phyloP scores from a whole-genome alignment of 2,797 vertebrate genomes.

The Coregonus suidteri region DNA sequence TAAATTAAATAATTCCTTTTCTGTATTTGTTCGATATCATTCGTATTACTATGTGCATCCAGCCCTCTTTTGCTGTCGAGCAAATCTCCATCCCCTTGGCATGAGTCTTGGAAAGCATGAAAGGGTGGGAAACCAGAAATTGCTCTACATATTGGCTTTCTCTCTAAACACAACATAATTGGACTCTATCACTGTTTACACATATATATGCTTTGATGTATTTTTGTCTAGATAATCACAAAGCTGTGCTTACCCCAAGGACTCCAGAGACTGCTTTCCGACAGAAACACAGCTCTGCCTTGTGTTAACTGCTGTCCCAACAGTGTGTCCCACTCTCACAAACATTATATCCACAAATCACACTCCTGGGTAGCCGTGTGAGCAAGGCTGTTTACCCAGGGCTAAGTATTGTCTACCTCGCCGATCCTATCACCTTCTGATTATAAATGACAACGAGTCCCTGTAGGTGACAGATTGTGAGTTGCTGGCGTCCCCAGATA shows the following conservation, averaged over 20 bases:
- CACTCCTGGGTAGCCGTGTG: slow-evolving; percentile 57
- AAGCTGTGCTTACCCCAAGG: slow-evolving; percentile 45
- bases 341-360: slow-evolving; percentile 63
- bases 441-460: slow-evolving; percentile 77
- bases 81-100: slow-evolving; percentile 64
- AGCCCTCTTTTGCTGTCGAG: slow-evolving; percentile 35
- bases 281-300: slow-evolving; percentile 49
- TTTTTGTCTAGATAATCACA: slow-evolving; percentile 64
- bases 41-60: slow-evolving; percentile 47
- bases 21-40: slow-evolving; percentile 42
- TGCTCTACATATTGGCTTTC: slow-evolving; percentile 70
- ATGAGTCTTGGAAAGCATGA: slow-evolving; percentile 69
- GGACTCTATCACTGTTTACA: slow-evolving; percentile 67
- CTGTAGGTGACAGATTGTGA: slow-evolving; percentile 76
- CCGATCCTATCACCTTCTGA: slow-evolving; percentile 73
- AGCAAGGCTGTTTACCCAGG: slow-evolving; percentile 64
- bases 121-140: slow-evolving; percentile 61
- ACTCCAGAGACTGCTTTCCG: slow-evolving; percentile 54
- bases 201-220: slow-evolving; percentile 61
- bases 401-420: slow-evolving; percentile 66
- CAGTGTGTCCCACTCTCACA: slow-evolving; percentile 54
- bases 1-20: slow-evolving; percentile 42
- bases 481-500: slow-evolving; percentile 69
- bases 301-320: slow-evolving; percentile 56
- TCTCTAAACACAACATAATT: slow-evolving; percentile 73